Evolutionary conservation across 1,140 invertebrate species (phyloP).

Genomic region (Cardiocondyla obscurior): DNA sequence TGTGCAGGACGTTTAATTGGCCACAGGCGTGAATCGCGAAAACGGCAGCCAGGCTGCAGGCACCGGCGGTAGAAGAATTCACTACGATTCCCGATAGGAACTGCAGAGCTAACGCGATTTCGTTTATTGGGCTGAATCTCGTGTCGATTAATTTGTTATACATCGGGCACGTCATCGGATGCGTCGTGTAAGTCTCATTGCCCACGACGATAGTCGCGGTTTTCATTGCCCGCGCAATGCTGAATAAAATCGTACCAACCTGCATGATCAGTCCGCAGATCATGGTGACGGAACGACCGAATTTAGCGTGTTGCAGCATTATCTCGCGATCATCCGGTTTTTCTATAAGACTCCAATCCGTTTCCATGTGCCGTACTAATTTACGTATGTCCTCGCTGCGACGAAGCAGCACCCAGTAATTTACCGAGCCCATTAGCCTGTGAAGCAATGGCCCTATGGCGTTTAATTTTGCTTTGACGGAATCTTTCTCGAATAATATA

Average conservation of each 20-base stretch:
- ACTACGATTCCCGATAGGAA: constrained; percentile 46
- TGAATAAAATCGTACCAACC: constrained; percentile 33
- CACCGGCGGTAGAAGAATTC: constrained; percentile 52
- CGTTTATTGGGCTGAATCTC: constrained; percentile 60
- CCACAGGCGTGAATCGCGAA: constrained; percentile 74
- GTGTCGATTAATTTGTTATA: constrained; percentile 59
- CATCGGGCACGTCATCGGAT: constrained; percentile 68
- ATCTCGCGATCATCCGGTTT: neutral
- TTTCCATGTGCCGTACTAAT: constrained; percentile 69
- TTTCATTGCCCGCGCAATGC: constrained; percentile 24
- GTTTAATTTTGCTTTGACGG: constrained; percentile 65
- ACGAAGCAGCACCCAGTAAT: constrained; percentile 69
- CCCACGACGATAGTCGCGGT: neutral
- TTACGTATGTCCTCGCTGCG: constrained; percentile 62
- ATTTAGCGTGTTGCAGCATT: constrained; percentile 54
- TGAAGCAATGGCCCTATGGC: constrained; percentile 73
- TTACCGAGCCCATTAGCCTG: constrained; percentile 70
- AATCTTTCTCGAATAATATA: constrained; percentile 61
- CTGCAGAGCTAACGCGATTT: constrained; percentile 65
- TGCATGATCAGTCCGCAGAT: constrained; percentile 50
- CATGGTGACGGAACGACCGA: constrained; percentile 31
- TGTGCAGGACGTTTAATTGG: constrained; percentile 72
- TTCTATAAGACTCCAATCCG: constrained; percentile 72
- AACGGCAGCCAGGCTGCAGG: constrained; percentile 68
- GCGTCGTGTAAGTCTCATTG: constrained; percentile 26